A percentile compares a stretch with the other conserved stretches of the same genome.
Evolutionary conservation across 2,113 vertebrate genomes (phyloP).

Genomic region (Spea bombifrons): DNA sequence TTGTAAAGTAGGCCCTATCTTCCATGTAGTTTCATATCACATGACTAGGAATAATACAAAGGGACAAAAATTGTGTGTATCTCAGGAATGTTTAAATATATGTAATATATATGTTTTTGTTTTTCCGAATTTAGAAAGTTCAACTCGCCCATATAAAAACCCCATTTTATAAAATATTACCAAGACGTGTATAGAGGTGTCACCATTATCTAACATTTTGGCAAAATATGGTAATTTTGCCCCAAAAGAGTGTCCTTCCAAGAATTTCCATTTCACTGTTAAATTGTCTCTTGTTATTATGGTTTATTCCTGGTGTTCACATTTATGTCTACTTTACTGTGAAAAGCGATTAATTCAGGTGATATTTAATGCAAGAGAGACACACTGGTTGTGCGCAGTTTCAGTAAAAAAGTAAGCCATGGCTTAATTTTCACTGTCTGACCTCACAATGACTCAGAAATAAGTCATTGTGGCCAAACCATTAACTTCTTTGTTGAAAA

Average conservation of each 20-base stretch:
- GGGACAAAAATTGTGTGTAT: too few relatives aligned
- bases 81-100: too few relatives aligned
- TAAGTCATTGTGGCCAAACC: not conserved
- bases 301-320: not conserved
- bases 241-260: not conserved
- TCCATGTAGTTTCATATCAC: too few relatives aligned
- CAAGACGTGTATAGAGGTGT: not conserved
- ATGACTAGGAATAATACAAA: too few relatives aligned
- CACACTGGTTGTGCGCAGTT: not conserved
- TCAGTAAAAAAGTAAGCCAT: constrained; percentile 2
- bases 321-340: not conserved
- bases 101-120: too few relatives aligned
- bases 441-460: not conserved
- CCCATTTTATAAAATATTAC: not conserved
- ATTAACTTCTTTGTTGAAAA: not conserved
- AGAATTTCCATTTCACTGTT: not conserved
- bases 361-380: not conserved
- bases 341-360: not conserved
- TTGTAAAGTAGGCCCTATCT: too few relatives aligned
- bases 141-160: not conserved
- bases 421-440: not conserved
- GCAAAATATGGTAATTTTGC: not conserved
- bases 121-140: not conserved
- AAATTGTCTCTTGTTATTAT: not conserved
- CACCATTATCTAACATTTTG: not conserved